Base-by-base conservation (phyloP, 2,113 vertebrate genomes). In the Zeus faber region DNA sequence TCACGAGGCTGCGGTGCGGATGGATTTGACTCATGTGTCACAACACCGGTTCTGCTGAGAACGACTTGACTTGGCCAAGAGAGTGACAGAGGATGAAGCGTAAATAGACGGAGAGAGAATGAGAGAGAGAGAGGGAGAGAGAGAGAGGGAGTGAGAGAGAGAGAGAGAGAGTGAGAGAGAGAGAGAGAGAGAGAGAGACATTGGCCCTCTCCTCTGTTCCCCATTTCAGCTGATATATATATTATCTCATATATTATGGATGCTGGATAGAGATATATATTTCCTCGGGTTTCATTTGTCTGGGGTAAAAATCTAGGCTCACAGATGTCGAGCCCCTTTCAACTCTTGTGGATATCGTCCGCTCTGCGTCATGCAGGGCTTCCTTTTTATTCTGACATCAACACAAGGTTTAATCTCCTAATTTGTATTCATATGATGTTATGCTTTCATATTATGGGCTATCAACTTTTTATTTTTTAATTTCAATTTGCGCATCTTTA, bases 241-340 rank as follows among this genome's bases (percentile, higher is more conserved):
- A 86, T 88, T 75, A 79, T 85, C 74, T 59, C 65, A 89, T 92
- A 86, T 83, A 92, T 91, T 89, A 92, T 92, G 90, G 89, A 93
- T 87, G 79, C 73, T 72, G 72, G 50, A 57, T 68, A 70, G 40
- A 62, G 70, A 80, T 88, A 69, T 85, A 89, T 91, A 72, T 88
- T 84, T 91, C 74, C 87, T 59, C 77, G 26, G n/a, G n/a, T 82
- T 88, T 86, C 77, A 77, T 87, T 67, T 46, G 70, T 68, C 56
- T 54, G 43, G 72, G 58, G 75, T 69, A 81, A 68, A 83, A 90
- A 53, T n/a, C n/a, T n/a, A n/a, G 73, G 56, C 50, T 60, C 72
- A 67, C 56, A 72, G 66, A 79, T 78, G 67, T 73, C 50, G 53
- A 49, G 44, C 59, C 31, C 63, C 39, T 73, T 37, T 62, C 54